Evolutionary conservation across 2,797 vertebrate genomes (phyloP).

Genomic region (Zalophus californianus): DNA sequence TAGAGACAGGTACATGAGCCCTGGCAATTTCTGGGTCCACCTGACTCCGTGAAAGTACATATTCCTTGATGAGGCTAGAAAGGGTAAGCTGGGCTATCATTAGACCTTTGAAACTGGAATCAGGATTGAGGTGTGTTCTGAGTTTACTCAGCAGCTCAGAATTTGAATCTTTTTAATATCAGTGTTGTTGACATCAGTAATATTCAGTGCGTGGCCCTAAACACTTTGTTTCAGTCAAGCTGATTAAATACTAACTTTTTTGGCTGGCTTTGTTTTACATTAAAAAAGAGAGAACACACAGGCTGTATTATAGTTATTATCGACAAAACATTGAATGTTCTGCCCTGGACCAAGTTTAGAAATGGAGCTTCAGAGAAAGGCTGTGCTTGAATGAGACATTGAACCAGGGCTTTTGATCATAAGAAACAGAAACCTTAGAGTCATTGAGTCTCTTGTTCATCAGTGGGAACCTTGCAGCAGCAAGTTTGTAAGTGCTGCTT

Average conservation of each 20-base stretch:
- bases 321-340: neutral
- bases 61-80: neutral
- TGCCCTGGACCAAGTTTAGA: conserved; percentile 5
- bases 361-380: conserved; percentile 41
- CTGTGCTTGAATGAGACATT: neutral
- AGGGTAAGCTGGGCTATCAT: neutral
- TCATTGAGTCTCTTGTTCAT: neutral
- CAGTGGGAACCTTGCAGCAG: neutral
- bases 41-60: neutral
- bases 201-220: neutral
- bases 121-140: neutral
- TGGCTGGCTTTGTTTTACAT: conserved; percentile 4
- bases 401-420: conserved; percentile 28
- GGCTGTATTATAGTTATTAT: neutral
- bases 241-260: conserved; percentile 3
- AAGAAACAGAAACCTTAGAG: conserved; percentile 41
- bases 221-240: neutral
- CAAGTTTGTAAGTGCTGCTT: neutral
- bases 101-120: neutral
- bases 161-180: neutral
- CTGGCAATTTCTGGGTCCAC: neutral
- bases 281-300: neutral
- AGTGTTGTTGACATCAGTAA: neutral
- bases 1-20: neutral
- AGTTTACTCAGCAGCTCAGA: neutral